Evolutionary conservation across 2,113 vertebrate genomes (phyloP).

Genomic region (Melanotaenia duboulayi): DNA sequence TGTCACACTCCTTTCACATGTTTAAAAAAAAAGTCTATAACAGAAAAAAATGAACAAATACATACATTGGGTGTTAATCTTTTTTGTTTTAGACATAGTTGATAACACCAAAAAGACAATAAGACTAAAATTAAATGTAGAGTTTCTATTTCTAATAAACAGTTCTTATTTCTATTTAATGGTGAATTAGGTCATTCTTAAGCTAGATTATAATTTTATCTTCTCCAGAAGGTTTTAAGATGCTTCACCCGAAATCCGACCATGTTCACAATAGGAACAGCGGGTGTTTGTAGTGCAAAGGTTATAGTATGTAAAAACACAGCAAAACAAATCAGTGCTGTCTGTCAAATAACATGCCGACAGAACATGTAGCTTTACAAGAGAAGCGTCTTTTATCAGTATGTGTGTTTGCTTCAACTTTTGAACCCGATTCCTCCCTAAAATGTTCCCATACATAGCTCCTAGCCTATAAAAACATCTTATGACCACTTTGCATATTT

Average conservation of each 20-base stretch:
- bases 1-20: background rate
- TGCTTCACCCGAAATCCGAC: conserved; percentile 15
- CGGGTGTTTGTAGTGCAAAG: background rate
- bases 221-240: background rate
- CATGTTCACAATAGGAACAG: conserved; percentile 7
- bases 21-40: background rate
- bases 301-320: background rate
- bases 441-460: conserved; percentile 4
- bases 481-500: background rate
- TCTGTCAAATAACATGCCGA: conserved; percentile 32
- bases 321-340: background rate
- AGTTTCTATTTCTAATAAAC: too few relatives aligned
- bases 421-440: background rate
- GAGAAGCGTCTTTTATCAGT: conserved; percentile 20
- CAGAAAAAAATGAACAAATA: too few relatives aligned
- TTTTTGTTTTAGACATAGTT: too few relatives aligned
- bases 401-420: conserved; percentile 17
- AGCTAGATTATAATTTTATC: background rate
- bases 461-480: background rate
- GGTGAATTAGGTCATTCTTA: background rate
- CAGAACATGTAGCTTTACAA: conserved; percentile 3
- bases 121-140: too few relatives aligned
- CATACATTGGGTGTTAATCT: too few relatives aligned
- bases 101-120: too few relatives aligned
- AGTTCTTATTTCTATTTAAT: too few relatives aligned